These are phyloP conservation scores for Argyrosomus japonicus DNA, from an alignment of 2,113 vertebrate species.

Conservation along the genomic window DNA sequence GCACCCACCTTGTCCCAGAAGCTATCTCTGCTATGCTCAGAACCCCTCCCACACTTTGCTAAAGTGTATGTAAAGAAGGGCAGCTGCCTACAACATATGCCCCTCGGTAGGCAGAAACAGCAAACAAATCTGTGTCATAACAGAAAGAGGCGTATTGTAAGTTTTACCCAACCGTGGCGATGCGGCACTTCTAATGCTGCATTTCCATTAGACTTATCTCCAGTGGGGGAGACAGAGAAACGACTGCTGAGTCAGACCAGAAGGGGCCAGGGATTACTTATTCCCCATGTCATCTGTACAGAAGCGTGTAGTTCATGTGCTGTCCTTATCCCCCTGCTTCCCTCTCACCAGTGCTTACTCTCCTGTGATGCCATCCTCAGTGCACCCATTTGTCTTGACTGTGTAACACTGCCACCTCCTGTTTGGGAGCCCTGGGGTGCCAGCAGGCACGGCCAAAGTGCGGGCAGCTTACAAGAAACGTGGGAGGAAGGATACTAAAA, in stretches of 20 bases:
- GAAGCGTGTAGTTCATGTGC: conserved; percentile 69
- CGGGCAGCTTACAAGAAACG: conserved; percentile 23
- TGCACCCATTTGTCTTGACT: conserved; percentile 67
- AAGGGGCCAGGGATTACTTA: conserved; percentile 71
- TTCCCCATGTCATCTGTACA: conserved; percentile 73
- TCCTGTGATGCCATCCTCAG: conserved; percentile 60
- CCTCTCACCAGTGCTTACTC: conserved; percentile 59
- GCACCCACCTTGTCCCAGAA: conserved; percentile 51
- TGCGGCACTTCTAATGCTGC: conserved; percentile 69
- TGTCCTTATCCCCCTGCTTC: conserved; percentile 61
- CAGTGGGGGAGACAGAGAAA: conserved; percentile 68
- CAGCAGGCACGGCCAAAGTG: conserved; percentile 50
- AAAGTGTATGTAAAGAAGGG: conserved; percentile 58
- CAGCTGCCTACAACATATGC: conserved; percentile 61
- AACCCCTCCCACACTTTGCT: conserved; percentile 62
- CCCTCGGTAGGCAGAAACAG: conserved; percentile 58
- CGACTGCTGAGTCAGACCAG: conserved; percentile 78
- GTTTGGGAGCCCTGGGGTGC: conserved; percentile 74
- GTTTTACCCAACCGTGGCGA: conserved; percentile 67
- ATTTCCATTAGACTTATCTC: conserved; percentile 78
- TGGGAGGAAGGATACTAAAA: conserved; percentile 43
- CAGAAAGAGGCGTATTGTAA: conserved; percentile 72
- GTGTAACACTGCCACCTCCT: conserved; percentile 83
- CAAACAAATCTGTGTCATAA: conserved; percentile 74
- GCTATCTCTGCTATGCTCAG: conserved; percentile 56